Conservation (phyloP, 2,888 invertebrate genomes). For the Abscondita cerata region DNA sequence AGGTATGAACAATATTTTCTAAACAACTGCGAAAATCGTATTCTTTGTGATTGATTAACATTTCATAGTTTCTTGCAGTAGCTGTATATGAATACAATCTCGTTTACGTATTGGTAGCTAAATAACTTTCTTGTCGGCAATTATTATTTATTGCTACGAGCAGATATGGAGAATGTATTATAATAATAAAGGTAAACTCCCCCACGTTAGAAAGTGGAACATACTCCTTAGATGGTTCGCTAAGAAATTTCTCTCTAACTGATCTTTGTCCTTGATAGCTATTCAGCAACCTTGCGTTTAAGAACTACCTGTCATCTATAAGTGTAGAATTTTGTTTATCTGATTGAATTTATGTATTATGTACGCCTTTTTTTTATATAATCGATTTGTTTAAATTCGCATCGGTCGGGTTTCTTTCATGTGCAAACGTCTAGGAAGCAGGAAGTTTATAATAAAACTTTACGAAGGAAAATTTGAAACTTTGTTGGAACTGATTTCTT, state of each 20-base stretch:
- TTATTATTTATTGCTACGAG: slow-evolving; percentile 10
- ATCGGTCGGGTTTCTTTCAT: too few species aligned
- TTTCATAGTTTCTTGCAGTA: background rate
- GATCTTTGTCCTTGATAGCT: slow-evolving; percentile 42
- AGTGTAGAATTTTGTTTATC: slow-evolving; percentile 4
- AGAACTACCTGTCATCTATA: background rate
- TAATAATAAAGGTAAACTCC: slow-evolving; percentile 9
- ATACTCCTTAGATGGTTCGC: slow-evolving; percentile 14
- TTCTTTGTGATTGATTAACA: background rate
- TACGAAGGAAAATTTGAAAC: too few species aligned
- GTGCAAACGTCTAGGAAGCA: too few species aligned
- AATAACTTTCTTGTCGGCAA: background rate
- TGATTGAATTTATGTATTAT: slow-evolving; percentile 2
- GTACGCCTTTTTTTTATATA: background rate
- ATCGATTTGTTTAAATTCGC: background rate
- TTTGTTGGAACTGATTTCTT: too few species aligned
- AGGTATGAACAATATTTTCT: background rate
- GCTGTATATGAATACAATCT: background rate
- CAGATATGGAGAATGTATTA: slow-evolving; percentile 10
- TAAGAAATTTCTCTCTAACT: slow-evolving; percentile 36
- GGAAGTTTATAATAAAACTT: too few species aligned
- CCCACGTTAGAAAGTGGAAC: slow-evolving; percentile 12
- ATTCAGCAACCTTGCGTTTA: slow-evolving; percentile 28
- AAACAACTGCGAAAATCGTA: background rate
- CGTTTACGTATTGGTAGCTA: slow-evolving; percentile 6